Conservation (phyloP, 2,888 invertebrate species). For the Phaedon cochleariae region DNA sequence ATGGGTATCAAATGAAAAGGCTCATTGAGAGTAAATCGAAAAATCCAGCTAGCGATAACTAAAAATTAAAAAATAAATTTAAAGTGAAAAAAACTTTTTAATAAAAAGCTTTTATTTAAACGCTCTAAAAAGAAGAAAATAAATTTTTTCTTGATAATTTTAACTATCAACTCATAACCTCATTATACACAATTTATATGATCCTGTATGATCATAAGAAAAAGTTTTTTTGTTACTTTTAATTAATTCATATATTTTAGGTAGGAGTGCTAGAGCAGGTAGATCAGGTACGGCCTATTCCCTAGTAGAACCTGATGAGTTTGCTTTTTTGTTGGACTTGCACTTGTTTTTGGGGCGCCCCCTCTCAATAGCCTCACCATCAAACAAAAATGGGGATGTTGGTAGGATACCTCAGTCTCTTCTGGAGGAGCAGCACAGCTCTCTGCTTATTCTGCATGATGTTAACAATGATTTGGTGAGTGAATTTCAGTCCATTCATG, state of each 20-base stretch:
- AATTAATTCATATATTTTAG: conserved; percentile 64
- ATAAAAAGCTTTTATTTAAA: too few relatives aligned
- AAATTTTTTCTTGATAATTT: too few relatives aligned
- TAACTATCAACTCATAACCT: too few relatives aligned
- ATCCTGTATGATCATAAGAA: too few relatives aligned
- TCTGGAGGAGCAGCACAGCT: conserved; percentile 84
- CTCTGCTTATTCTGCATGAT: conserved; percentile 78
- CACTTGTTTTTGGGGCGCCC: conserved; percentile 90
- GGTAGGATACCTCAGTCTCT: conserved; percentile 84
- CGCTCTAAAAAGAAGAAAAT: too few relatives aligned
- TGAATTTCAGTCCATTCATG: not conserved
- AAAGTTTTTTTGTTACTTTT: too few relatives aligned
- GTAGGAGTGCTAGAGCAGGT: conserved; percentile 95
- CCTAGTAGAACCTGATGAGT: conserved; percentile 88
- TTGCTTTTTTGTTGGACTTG: conserved; percentile 92
- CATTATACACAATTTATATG: too few relatives aligned
- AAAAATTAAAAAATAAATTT: too few relatives aligned
- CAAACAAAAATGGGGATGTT: conserved; percentile 68
- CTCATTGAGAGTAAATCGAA: too few relatives aligned
- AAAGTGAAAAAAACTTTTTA: too few relatives aligned
- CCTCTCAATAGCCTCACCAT: conserved; percentile 66
- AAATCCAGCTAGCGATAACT: too few relatives aligned
- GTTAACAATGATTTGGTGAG: conserved; percentile 79
- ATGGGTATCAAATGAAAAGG: too few relatives aligned
- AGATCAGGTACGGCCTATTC: conserved; percentile 91